Evolutionary conservation across 2,888 invertebrate species (phyloP).

Genomic region (Leptopilina drosophilae): DNA sequence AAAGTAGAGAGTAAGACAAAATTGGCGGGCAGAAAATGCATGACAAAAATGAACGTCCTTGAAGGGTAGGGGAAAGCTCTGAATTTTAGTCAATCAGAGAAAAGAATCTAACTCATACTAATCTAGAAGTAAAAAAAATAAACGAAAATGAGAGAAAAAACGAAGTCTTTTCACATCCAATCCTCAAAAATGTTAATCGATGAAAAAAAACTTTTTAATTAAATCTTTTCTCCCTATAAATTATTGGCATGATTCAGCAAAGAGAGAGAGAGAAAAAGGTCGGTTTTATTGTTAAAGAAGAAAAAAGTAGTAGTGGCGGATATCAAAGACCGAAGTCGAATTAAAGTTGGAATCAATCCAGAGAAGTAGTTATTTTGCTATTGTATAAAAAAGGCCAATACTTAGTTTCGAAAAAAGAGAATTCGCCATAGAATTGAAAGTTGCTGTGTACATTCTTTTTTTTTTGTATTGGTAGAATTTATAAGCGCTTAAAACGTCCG

Average conservation of each 20-base stretch:
- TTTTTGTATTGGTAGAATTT: no score
- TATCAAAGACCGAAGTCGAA: background rate
- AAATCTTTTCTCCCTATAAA: constrained; percentile 11
- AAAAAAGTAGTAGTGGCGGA: constrained; percentile 12
- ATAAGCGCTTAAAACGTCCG: no score
- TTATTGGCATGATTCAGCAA: constrained; percentile 25
- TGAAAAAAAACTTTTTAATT: background rate
- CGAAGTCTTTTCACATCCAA: background rate
- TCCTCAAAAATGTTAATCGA: background rate
- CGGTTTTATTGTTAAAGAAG: background rate
- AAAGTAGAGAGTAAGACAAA: no score
- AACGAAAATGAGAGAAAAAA: background rate
- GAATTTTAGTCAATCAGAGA: no score
- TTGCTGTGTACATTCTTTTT: no score
- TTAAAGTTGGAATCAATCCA: constrained; percentile 23
- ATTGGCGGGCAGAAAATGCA: no score
- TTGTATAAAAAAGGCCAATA: background rate
- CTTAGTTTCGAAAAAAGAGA: background rate
- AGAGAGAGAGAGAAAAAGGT: background rate
- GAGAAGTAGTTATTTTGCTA: background rate
- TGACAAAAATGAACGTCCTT: no score
- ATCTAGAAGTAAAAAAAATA: no score
- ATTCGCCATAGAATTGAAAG: constrained; percentile 10
- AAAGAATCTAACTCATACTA: no score
- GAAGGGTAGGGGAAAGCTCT: no score